Evolutionary conservation across 2,113 vertebrate species (phyloP).

Genomic region (Tragelaphus scriptus): DNA sequence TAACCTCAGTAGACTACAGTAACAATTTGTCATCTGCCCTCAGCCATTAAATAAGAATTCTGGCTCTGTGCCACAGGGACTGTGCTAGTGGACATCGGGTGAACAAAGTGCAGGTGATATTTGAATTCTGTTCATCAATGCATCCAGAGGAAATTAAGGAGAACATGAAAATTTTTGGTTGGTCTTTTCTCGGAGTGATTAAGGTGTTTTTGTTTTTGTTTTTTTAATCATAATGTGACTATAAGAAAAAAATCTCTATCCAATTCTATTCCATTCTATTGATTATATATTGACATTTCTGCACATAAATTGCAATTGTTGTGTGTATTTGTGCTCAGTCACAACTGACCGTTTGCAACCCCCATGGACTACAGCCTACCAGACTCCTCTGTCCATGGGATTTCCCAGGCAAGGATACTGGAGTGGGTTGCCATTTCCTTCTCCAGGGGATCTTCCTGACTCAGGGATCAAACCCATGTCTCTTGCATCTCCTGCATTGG

Average conservation of each 20-base stretch:
- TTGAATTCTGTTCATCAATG: not conserved
- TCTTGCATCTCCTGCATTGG: not conserved
- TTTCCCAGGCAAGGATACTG: not conserved
- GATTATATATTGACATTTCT: not conserved
- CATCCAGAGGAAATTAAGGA: not conserved
- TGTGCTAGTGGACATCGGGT: accelerated
- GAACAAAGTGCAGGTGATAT: not conserved
- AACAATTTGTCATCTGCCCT: not conserved
- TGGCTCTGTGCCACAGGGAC: not conserved
- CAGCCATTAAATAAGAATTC: not conserved
- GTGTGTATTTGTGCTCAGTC: not conserved
- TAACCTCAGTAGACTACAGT: not conserved
- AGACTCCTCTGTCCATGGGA: not conserved
- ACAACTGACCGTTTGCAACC: not conserved
- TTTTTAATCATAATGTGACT: not conserved
- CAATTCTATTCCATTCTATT: not conserved
- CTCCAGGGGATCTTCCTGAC: not conserved
- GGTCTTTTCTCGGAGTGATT: not conserved
- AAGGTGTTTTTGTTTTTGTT: not conserved
- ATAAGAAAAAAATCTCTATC: not conserved
- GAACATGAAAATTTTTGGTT: not conserved
- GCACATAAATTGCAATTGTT: not conserved
- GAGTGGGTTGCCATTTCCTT: not conserved
- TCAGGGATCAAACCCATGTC: accelerated
- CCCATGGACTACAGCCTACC: not conserved